Percentiles rank a stretch among this genome's conserved stretches.
phyloP scores from a whole-genome alignment of 2,797 vertebrate species.

The Leucoraja ocellata region DNA sequence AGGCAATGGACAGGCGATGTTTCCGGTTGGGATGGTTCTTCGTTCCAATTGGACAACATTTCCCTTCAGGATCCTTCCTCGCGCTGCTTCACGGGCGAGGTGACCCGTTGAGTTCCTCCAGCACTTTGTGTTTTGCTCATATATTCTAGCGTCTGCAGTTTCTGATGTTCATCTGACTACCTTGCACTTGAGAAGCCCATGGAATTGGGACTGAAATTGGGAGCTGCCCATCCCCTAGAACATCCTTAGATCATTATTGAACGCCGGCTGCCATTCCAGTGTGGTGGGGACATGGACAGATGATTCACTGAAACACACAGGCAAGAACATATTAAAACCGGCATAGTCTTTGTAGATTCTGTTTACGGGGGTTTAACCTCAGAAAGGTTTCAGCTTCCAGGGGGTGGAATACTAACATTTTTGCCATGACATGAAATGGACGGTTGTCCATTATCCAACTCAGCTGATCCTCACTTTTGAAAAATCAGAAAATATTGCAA shows the following conservation, averaged over 20 bases:
- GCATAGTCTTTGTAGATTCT: neutral
- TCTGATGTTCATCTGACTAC: too few species aligned
- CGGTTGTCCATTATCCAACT: neutral
- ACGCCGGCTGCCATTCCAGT: neutral
- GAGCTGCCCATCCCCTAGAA: neutral
- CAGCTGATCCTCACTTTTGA: neutral
- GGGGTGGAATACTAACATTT: neutral
- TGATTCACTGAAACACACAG: neutral
- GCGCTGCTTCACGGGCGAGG: too few species aligned
- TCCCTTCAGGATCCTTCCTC: too few species aligned
- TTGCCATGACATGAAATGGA: neutral
- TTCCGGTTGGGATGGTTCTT: too few species aligned
- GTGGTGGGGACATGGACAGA: neutral
- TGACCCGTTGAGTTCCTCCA: too few species aligned
- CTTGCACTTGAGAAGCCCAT: neutral
- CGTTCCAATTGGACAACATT: too few species aligned
- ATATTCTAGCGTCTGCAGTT: too few species aligned
- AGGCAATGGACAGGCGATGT: too few species aligned
- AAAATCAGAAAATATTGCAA: neutral
- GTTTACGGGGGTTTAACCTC: neutral
- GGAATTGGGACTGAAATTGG: neutral
- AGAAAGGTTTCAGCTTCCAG: neutral
- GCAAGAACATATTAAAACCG: neutral
- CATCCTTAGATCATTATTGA: neutral
- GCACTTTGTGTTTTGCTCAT: too few species aligned